A percentile compares a stretch with the other conserved stretches of the same genome.
phyloP scores from a whole-genome alignment of 2,888 invertebrate species.

The Idaea straminata region DNA sequence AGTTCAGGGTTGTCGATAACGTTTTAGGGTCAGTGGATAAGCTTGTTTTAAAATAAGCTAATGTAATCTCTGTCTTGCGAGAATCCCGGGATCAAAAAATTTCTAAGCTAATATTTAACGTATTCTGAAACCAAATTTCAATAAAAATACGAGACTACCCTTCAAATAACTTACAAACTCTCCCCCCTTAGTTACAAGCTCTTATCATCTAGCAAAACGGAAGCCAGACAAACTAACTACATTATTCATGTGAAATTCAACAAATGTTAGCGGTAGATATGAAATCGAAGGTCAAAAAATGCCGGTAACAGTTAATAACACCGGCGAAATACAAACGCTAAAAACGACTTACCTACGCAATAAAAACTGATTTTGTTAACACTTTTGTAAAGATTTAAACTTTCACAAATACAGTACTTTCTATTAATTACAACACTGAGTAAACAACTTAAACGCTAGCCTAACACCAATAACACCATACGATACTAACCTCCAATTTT shows the following conservation, averaged over 20 bases:
- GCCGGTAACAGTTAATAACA: background rate
- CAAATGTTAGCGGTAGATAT: background rate
- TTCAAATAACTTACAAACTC: background rate
- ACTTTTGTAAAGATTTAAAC: background rate
- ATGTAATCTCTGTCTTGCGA: no score
- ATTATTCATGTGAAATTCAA: background rate
- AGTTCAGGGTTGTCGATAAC: background rate
- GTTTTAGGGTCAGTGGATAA: no score
- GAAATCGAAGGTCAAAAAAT: background rate
- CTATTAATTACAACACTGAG: background rate
- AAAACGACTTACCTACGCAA: background rate
- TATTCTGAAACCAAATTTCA: no score
- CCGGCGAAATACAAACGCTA: background rate
- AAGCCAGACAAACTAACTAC: background rate
- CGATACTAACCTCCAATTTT: conserved; percentile 54
- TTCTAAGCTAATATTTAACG: no score
- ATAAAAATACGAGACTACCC: background rate
- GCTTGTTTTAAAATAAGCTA: no score
- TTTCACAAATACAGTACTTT: background rate
- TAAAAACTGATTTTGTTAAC: background rate
- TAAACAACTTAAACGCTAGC: background rate
- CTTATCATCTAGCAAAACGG: background rate
- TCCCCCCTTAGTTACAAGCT: background rate
- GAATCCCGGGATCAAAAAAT: no score
- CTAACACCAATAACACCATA: background rate